Percentiles rank a stretch among this genome's conserved stretches.
Conservation (phyloP, 2,888 invertebrate genomes). For the Octonoba sinensis region DNA sequence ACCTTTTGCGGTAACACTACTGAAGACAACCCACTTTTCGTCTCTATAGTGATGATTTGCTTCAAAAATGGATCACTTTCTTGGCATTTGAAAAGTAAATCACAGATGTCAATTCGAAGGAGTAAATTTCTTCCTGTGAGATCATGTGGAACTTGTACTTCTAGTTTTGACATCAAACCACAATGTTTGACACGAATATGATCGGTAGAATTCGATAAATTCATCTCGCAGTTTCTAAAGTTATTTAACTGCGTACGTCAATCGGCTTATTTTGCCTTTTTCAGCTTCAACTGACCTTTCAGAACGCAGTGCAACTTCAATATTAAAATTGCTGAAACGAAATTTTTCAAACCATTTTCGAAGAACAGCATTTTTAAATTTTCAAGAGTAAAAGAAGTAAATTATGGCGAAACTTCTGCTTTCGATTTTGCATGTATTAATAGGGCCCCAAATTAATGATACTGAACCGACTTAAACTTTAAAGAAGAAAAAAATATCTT, state of each 20-base stretch:
- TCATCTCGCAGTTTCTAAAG: neutral
- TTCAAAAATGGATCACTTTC: constrained; percentile 34
- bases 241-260: constrained; percentile 11
- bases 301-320: constrained; percentile 29
- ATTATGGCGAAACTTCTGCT: constrained; percentile 16
- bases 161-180: neutral
- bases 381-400: constrained; percentile 18
- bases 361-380: constrained; percentile 9
- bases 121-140: constrained; percentile 17
- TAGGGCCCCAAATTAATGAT: constrained; percentile 12
- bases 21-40: constrained; percentile 44
- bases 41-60: constrained; percentile 34
- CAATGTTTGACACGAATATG: neutral
- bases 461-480: neutral
- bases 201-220: constrained; percentile 14
- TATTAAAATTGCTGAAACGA: constrained; percentile 22
- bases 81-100: constrained; percentile 21
- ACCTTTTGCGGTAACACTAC: constrained; percentile 20
- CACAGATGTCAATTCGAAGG: constrained; percentile 12
- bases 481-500: no score
- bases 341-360: constrained; percentile 24
- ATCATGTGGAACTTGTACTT: constrained; percentile 7
- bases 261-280: constrained; percentile 10
- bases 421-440: constrained; percentile 23
- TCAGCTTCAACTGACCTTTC: constrained; percentile 14